These are phyloP conservation scores for Corythoichthys haematopterus DNA, from an alignment of 2,113 vertebrate genomes.

Conservation along the genomic window DNA sequence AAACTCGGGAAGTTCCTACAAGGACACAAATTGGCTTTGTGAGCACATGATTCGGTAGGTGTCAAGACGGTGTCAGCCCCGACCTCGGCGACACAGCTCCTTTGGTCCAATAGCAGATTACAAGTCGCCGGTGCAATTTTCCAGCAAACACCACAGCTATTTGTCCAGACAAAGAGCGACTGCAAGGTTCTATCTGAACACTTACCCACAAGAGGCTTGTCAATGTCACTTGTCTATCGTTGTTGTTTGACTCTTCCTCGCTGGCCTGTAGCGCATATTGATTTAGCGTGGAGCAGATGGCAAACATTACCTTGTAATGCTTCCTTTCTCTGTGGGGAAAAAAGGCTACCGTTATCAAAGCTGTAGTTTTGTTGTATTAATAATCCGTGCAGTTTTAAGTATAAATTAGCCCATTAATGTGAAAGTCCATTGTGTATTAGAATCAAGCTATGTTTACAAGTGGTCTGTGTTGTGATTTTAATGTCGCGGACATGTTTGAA, in stretches of 20 bases:
- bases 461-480: neutral
- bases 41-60: conserved; percentile 13
- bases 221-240: conserved; percentile 7
- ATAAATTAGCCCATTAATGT: too few relatives aligned
- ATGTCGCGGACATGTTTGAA: neutral
- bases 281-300: neutral
- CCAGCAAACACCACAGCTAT: conserved; percentile 35
- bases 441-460: neutral
- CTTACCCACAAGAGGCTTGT: conserved; percentile 1
- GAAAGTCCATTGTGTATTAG: neutral
- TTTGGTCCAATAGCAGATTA: conserved; percentile 56
- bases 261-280: neutral
- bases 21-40: conserved; percentile 36
- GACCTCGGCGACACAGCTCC: conserved; percentile 37
- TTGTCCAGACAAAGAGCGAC: conserved; percentile 35
- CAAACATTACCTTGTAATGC: neutral
- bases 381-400: neutral
- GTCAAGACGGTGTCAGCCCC: conserved; percentile 59
- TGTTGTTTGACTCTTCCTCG: neutral
- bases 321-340: neutral
- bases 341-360: neutral
- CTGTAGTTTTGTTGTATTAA: neutral
- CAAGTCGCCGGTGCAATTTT: conserved; percentile 27
- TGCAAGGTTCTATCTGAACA: conserved; percentile 32
- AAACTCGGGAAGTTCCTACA: conserved; percentile 20